A percentile compares a stretch with the other conserved stretches of the same genome.
Evolutionary conservation across 2,888 invertebrate genomes (phyloP).

Genomic region (Notodonta ziczac): DNA sequence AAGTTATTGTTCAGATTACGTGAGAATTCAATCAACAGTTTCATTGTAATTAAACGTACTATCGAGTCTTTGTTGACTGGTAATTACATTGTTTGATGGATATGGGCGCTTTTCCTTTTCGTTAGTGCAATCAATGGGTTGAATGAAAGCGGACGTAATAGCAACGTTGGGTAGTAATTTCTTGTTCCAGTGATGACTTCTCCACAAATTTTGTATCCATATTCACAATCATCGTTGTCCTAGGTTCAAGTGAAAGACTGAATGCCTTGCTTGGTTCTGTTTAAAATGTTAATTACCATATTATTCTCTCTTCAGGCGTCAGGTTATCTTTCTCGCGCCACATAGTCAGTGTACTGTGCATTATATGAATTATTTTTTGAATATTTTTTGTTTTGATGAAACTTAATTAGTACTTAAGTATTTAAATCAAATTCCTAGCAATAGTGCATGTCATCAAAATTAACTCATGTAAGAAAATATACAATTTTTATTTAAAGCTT

Average conservation of each 20-base stretch:
- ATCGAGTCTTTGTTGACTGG: conserved; percentile 25
- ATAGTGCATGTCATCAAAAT: too few relatives aligned
- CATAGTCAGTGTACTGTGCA: background rate
- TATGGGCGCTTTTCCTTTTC: conserved; percentile 9
- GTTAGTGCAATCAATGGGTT: background rate
- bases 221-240: background rate
- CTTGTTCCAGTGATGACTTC: background rate
- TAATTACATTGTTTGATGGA: conserved; percentile 22
- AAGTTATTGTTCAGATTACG: conserved; percentile 23
- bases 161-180: too few relatives aligned
- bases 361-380: background rate
- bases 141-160: background rate
- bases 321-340: background rate
- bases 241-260: background rate
- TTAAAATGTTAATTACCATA: background rate
- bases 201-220: too few relatives aligned
- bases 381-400: background rate
- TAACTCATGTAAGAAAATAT: too few relatives aligned
- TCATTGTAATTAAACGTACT: conserved; percentile 34
- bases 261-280: background rate
- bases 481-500: too few relatives aligned
- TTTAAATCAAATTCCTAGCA: too few relatives aligned
- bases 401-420: too few relatives aligned
- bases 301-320: background rate
- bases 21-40: conserved; percentile 34